Evolutionary conservation across 1,140 invertebrate species (phyloP), one percentile per base, ranked within the genome.

Genomic region (Bombus polaris): DNA sequence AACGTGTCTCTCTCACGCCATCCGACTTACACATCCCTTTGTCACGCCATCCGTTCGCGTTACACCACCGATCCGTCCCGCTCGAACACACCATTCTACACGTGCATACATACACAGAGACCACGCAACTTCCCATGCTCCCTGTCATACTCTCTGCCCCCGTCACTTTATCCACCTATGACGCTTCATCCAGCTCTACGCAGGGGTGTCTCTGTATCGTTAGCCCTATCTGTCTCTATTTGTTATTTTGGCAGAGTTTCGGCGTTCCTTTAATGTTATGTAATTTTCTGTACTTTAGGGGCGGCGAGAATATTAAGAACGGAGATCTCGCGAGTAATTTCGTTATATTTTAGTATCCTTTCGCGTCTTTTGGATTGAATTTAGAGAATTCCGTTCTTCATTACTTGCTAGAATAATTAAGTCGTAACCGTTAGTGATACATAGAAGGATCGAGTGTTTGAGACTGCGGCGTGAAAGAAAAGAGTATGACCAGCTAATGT

Each of bases 101-200:
- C 18, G 9, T 10, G 13, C 25, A 15, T 22, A 44, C 39, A n/a
- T n/a, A 32, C 15, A 47, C 3, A 22, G 68, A 39, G 68, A 25
- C 28, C 10, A 35, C 25, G 25, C 39, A 39, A 70, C 44, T 13
- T 39, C 35, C 39, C 32, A 32, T 42, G 66, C 70, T n/a, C 68
- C 65, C 57, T 66, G 68, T 68, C 77, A 32, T 81, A 35, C 32
- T 42, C 70, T 65, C 70, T 13, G 35, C 22, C 15, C 32, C 32
- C 9, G 59, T 81, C 83, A 44, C 78, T 85, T 85, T 81, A 74
- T 85, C 78, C 42, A 81, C 70, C 83, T 74, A 74, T 81, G 78
- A 80, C 57, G 66, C 66, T 80, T 79, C 83, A 80, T 85, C 42
- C 68, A 39, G 59, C 39, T 9, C 35, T 6, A 6, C 37, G 42